Percentiles rank a stretch among this genome's conserved stretches.
Conservation (phyloP, 1,140 invertebrate genomes). For the Drosophila pectinifera region DNA sequence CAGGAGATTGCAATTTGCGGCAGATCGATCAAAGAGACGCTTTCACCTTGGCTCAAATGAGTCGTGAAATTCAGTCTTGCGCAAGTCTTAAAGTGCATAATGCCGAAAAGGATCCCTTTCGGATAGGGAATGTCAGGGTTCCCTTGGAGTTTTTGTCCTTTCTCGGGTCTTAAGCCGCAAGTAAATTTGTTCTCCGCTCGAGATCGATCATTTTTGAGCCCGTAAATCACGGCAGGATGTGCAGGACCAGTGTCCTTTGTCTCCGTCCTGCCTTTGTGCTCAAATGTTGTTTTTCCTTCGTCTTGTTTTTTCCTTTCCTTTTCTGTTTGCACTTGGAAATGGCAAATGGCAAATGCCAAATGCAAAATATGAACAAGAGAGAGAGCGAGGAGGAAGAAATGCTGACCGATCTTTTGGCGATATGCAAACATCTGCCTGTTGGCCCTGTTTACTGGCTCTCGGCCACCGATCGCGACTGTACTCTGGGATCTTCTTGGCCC, state of each 20-base stretch:
- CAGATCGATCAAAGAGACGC: constrained; percentile 53
- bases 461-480: constrained; percentile 34
- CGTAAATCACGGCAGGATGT: constrained; percentile 76
- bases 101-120: constrained; percentile 5
- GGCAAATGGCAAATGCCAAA: constrained; percentile 63
- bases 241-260: constrained; percentile 60
- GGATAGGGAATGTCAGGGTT: constrained; percentile 3
- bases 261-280: constrained; percentile 47
- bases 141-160: constrained; percentile 38
- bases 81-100: constrained; percentile 23
- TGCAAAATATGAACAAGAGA: constrained; percentile 49
- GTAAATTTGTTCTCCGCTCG: constrained; percentile 60
- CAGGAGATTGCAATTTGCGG: constrained; percentile 35
- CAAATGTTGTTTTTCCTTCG: constrained; percentile 51
- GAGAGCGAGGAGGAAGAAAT: constrained; percentile 47
- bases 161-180: constrained; percentile 60
- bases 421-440: constrained; percentile 73
- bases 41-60: constrained; percentile 62
- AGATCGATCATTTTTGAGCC: constrained; percentile 67
- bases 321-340: constrained; percentile 67
- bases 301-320: constrained; percentile 26
- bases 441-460: constrained; percentile 40
- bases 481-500: constrained; percentile 8
- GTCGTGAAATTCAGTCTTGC: constrained; percentile 61
- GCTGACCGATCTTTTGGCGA: constrained; percentile 61